Conservation (phyloP, 2,113 vertebrate species). For the Pygoscelis antarcticus region DNA sequence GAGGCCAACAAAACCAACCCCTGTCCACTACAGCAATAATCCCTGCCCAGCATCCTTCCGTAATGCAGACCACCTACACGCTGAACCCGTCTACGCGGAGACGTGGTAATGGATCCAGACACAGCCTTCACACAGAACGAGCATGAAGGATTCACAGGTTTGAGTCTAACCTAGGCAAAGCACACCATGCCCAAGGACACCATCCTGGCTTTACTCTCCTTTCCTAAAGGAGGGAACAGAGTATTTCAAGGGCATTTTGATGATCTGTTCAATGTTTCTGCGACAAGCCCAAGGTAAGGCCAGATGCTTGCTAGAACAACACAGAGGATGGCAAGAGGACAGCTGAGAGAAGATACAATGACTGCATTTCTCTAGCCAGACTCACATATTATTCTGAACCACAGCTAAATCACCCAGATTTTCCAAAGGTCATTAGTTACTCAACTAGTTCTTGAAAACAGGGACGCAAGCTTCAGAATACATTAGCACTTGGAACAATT, state of each 20-base stretch:
- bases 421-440: not conserved
- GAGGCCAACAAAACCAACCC: not conserved
- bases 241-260: not conserved
- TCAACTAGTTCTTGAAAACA: not conserved
- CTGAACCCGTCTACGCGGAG: fast-evolving
- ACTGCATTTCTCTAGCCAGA: not conserved
- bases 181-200: fast-evolving
- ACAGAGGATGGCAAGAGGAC: too few relatives aligned
- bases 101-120: fast-evolving
- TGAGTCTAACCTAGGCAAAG: not conserved
- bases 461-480: not conserved
- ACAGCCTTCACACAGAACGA: fast-evolving
- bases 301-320: not conserved
- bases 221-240: not conserved
- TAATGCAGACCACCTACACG: fast-evolving
- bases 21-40: fast-evolving
- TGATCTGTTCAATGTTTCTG: not conserved
- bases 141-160: fast-evolving
- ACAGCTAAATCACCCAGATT: not conserved
- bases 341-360: not conserved
- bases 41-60: not conserved
- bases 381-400: not conserved
- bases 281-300: not conserved
- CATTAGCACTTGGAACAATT: not conserved
- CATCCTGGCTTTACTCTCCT: not conserved